Conservation (phyloP, 2,888 invertebrate species). For the Lochmaea capreae region DNA sequence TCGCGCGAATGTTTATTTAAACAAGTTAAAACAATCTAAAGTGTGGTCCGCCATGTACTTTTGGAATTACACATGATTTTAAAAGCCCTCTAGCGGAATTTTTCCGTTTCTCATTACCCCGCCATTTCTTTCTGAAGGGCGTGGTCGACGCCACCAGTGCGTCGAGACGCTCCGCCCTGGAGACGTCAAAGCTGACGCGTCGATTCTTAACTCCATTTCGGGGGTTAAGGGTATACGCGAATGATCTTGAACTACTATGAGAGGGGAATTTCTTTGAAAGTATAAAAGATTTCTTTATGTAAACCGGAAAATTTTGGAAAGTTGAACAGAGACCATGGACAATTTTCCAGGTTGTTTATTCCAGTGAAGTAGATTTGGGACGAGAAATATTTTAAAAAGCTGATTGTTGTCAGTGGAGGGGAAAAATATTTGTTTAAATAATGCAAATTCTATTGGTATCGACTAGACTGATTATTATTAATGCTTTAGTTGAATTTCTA, state of each 20-base stretch:
- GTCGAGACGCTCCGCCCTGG: constrained; percentile 48
- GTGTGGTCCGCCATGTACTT: constrained; percentile 58
- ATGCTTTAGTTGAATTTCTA: too few relatives aligned
- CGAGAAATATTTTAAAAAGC: neutral
- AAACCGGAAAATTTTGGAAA: constrained; percentile 15
- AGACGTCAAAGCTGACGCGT: constrained; percentile 44
- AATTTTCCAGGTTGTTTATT: constrained; percentile 12
- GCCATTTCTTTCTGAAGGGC: constrained; percentile 53
- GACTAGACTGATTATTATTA: too few relatives aligned
- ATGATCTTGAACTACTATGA: constrained; percentile 3
- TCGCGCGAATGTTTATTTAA: constrained; percentile 52
- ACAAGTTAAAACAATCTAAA: constrained; percentile 53
- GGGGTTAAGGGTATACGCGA: constrained; percentile 17
- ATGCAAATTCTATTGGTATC: too few relatives aligned
- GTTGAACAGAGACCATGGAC: constrained; percentile 8
- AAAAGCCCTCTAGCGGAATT: constrained; percentile 59
- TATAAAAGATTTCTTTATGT: constrained; percentile 1
- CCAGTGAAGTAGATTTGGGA: neutral
- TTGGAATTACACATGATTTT: constrained; percentile 56
- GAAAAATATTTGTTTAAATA: too few relatives aligned
- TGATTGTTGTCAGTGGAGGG: too few relatives aligned
- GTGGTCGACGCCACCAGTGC: constrained; percentile 36
- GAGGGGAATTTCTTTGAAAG: constrained; percentile 16
- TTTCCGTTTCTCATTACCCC: constrained; percentile 53
- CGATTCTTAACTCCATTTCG: constrained; percentile 28